Evolutionary conservation across 2,888 invertebrate genomes (phyloP).

Genomic region (Andricus quercusramuli): DNA sequence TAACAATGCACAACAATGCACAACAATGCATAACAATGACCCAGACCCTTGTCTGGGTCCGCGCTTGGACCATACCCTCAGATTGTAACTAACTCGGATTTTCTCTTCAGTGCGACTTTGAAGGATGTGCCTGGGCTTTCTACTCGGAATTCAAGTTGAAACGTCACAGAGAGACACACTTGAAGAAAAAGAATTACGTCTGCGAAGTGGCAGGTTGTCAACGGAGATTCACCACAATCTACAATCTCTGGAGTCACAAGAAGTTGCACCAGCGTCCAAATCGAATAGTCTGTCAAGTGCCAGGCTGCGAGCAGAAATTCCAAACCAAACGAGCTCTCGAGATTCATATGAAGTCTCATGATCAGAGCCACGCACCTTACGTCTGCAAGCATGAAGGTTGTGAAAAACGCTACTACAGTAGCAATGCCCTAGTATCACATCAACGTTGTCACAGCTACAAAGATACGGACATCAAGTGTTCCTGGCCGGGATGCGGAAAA

Average conservation of each 20-base stretch:
- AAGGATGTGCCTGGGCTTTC: slow-evolving; percentile 86
- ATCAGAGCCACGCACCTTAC: slow-evolving; percentile 80
- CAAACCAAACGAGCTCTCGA: slow-evolving; percentile 82
- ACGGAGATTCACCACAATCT: slow-evolving; percentile 82
- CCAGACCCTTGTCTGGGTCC: too few relatives aligned
- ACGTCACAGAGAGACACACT: slow-evolving; percentile 85
- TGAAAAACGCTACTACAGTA: slow-evolving; percentile 85
- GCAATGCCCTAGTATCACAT: slow-evolving; percentile 85
- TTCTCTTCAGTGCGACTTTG: slow-evolving; percentile 79
- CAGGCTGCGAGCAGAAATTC: slow-evolving; percentile 80
- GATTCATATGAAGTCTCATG: slow-evolving; percentile 81
- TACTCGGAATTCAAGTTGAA: slow-evolving; percentile 85
- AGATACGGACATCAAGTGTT: slow-evolving; percentile 82
- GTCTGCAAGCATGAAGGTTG: slow-evolving; percentile 78
- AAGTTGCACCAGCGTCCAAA: slow-evolving; percentile 81
- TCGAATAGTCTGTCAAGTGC: slow-evolving; percentile 80
- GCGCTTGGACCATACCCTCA: too few relatives aligned
- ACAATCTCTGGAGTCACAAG: slow-evolving; percentile 83
- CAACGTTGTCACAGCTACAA: slow-evolving; percentile 82
- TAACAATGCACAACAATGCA: too few relatives aligned
- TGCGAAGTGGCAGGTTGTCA: slow-evolving; percentile 81
- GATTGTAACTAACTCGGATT: background rate
- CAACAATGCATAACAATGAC: too few relatives aligned
- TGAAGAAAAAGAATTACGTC: slow-evolving; percentile 81
- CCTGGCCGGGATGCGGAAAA: slow-evolving; percentile 86